Base-by-base conservation (phyloP, 2,888 invertebrate genomes). In the Lasioglossum lativentre region DNA sequence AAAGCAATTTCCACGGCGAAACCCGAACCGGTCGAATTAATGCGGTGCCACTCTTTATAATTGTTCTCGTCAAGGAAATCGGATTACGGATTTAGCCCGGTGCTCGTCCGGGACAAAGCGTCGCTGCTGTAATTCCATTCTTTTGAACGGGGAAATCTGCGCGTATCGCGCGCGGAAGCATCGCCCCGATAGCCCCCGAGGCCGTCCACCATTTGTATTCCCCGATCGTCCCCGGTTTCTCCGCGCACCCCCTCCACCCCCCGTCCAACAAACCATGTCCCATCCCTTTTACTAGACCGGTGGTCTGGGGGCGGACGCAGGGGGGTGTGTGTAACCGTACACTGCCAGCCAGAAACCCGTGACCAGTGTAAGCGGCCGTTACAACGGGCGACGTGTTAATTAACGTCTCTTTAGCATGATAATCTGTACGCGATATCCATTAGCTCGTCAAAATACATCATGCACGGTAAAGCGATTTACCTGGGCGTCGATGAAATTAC, bases 381-480 rank as follows among this genome's bases (percentile, higher is more conserved):
- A 91, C 86, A 87, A 83, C 83, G 88, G 79, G 80, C 87, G 88
- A 91, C 87, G 81, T 89, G 89, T 92, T 93, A 92, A 93, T 93
- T 90, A 93, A 91, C 89, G 89, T 92, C 92, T 89, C 91, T 92
- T 91, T 91, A 92, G 90, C 90, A 91, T 90, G 90, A 92, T 92
- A 93, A 92, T 93, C 88, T 86, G 79, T 59, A 80, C 87, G 89
- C 90, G 92, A 90, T 91, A 91, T 92, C 90, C 90, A 92, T 93
- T 91, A 92, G 90, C 88, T 89, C 88, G 90, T 93, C 90, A 91
- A 90, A 93, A 91, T 90, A 88, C 87, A 88, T 90, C 88, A 81
- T 72, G 79, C 82, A 77, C 4, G 85, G 75, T 87, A 81, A 83
- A 90, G 81, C 86, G 88, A 90, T 90, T 90, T 87, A 79, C 88